A percentile compares a stretch with the other conserved stretches of the same genome.
phyloP scores from a whole-genome alignment of 2,888 invertebrate species.

The Bursaphelenchus okinawaensis region DNA sequence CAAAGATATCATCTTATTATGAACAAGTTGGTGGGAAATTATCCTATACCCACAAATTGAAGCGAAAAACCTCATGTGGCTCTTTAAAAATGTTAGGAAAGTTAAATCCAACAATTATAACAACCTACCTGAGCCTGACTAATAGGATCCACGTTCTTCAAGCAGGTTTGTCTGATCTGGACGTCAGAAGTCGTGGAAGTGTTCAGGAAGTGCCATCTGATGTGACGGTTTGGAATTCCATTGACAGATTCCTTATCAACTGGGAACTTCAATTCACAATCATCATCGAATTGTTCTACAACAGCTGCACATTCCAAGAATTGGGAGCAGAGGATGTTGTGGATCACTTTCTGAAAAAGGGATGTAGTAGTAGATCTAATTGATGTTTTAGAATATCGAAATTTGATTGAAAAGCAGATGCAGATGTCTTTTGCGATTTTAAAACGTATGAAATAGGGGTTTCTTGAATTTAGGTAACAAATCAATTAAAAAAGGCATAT shows the following conservation, averaged over 20 bases:
- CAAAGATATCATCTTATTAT: too few species aligned
- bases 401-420: too few species aligned
- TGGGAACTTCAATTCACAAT: slow-evolving; percentile 1
- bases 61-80: not conserved
- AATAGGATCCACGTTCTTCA: not conserved
- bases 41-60: too few species aligned
- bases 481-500: too few species aligned
- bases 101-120: too few species aligned
- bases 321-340: slow-evolving; percentile 13
- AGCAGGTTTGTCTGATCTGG: not conserved
- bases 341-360: slow-evolving; percentile 9
- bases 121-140: not conserved
- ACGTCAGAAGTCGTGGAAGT: not conserved
- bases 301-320: slow-evolving; percentile 11
- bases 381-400: too few species aligned
- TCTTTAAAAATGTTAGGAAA: not conserved
- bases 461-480: too few species aligned
- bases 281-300: not conserved
- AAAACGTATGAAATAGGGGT: too few species aligned
- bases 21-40: too few species aligned
- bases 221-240: not conserved
- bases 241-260: not conserved
- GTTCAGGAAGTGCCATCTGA: not conserved
- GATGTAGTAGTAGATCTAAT: too few species aligned
- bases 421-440: too few species aligned